Evolutionary conservation across 2,888 invertebrate genomes (phyloP).

Genomic region (Hemicrepidius hirtus): DNA sequence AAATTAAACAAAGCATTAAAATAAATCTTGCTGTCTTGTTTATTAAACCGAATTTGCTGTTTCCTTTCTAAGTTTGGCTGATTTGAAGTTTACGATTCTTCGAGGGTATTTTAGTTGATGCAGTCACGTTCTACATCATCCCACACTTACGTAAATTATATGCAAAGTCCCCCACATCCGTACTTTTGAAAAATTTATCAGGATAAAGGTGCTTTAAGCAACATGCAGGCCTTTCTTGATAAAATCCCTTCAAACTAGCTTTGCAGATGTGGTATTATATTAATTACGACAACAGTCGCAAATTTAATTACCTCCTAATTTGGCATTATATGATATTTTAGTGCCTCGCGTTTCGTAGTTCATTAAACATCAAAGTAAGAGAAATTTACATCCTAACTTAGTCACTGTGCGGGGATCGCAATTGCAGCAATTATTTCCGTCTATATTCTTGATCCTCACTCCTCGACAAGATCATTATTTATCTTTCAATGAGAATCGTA

Average conservation of each 20-base stretch:
- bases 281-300: not conserved
- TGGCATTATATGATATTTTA: slow-evolving; percentile 8
- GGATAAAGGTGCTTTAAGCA: not conserved
- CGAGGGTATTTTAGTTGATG: slow-evolving; percentile 13
- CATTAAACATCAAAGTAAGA: slow-evolving; percentile 11
- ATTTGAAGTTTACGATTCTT: not conserved
- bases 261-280: not conserved
- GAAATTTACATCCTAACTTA: not conserved
- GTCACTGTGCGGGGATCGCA: not conserved
- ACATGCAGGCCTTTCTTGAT: not conserved
- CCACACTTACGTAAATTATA: slow-evolving; percentile 15
- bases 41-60: not conserved
- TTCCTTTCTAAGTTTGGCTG: not conserved
- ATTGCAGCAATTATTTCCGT: slow-evolving; percentile 15
- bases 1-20: too few species aligned
- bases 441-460: slow-evolving; percentile 12
- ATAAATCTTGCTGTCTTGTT: too few species aligned
- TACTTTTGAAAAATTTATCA: not conserved
- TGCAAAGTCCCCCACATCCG: slow-evolving; percentile 3
- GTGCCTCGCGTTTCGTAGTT: not conserved
- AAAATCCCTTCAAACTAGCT: too few species aligned
- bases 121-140: slow-evolving; percentile 23
- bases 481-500: not conserved
- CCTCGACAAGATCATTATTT: slow-evolving; percentile 11
- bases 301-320: slow-evolving; percentile 17